Percentiles rank a stretch among this genome's conserved stretches.
Conservation (phyloP, 1,140 invertebrate species). For the Orius insidiosus region DNA sequence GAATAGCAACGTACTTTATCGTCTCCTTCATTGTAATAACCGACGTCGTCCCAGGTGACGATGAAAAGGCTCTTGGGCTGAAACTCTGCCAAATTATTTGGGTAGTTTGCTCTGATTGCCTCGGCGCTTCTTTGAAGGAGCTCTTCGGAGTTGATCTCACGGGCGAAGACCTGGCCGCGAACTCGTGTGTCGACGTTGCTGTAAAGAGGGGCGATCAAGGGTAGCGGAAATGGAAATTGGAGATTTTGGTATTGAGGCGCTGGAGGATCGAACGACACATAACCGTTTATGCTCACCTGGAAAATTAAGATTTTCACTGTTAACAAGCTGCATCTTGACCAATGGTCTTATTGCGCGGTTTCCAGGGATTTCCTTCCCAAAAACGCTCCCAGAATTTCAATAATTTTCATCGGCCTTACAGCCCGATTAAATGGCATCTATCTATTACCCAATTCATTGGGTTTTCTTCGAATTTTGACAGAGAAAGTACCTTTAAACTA, state of each 20-base stretch:
- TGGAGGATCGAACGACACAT: constrained; percentile 75
- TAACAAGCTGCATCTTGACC: too few relatives aligned
- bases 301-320: constrained; percentile 19
- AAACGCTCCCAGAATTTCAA: too few relatives aligned
- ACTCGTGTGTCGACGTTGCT: constrained; percentile 72
- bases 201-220: constrained; percentile 78
- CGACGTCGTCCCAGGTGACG: constrained; percentile 58
- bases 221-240: constrained; percentile 77
- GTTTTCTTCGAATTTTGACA: too few relatives aligned
- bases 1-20: constrained; percentile 32
- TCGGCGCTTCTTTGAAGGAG: constrained; percentile 44
- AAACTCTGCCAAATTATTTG: constrained; percentile 37
- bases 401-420: too few relatives aligned
- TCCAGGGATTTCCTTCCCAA: too few relatives aligned
- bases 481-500: too few relatives aligned
- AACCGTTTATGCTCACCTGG: constrained; percentile 80
- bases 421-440: too few relatives aligned
- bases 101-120: constrained; percentile 51
- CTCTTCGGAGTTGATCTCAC: constrained; percentile 44
- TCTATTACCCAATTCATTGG: too few relatives aligned
- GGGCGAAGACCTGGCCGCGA: constrained; percentile 47
- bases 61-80: constrained; percentile 45
- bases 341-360: too few relatives aligned
- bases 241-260: constrained; percentile 59
- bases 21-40: constrained; percentile 36